Percentiles rank a stretch among this genome's conserved stretches.
Evolutionary conservation across 2,888 invertebrate genomes (phyloP).

Genomic region (Agrochola lota): DNA sequence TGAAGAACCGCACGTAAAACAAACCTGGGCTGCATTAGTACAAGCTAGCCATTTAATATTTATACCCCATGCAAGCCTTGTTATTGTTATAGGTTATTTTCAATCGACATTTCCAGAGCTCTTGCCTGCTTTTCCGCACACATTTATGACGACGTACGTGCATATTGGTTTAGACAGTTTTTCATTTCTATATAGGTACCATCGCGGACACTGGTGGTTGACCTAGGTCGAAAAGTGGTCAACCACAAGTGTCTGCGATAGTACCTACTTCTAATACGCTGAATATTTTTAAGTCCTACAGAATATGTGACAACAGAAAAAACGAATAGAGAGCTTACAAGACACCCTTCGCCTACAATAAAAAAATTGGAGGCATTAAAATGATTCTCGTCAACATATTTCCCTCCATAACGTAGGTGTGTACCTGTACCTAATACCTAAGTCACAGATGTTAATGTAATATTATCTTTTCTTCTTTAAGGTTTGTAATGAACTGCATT

Average conservation of each 20-base stretch:
- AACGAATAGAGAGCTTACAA: conserved; percentile 11
- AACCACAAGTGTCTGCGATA: no score
- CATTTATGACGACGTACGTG: conserved; percentile 16
- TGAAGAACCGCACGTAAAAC: conserved; percentile 12
- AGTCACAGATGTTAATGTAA: conserved; percentile 57
- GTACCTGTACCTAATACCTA: conserved; percentile 49
- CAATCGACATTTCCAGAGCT: conserved; percentile 36
- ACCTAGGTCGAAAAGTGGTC: no score
- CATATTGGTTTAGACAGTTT: background rate
- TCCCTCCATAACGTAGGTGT: conserved; percentile 62
- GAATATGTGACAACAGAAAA: conserved; percentile 2
- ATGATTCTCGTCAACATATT: conserved; percentile 21
- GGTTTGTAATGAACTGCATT: conserved; percentile 81
- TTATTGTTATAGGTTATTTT: conserved; percentile 36
- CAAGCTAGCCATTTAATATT: conserved; percentile 55
- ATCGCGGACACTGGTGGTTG: no score
- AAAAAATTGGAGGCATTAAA: conserved; percentile 20
- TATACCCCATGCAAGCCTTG: conserved; percentile 49
- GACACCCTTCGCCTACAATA: background rate
- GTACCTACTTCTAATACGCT: background rate
- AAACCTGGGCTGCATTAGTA: conserved; percentile 45
- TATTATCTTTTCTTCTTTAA: conserved; percentile 59
- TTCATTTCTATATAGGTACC: background rate
- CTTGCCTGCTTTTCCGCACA: conserved; percentile 23
- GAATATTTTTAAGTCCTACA: conserved; percentile 6